Evolutionary conservation across 2,888 invertebrate genomes (phyloP).

Genomic region (Dyspetes luteomarginatus): DNA sequence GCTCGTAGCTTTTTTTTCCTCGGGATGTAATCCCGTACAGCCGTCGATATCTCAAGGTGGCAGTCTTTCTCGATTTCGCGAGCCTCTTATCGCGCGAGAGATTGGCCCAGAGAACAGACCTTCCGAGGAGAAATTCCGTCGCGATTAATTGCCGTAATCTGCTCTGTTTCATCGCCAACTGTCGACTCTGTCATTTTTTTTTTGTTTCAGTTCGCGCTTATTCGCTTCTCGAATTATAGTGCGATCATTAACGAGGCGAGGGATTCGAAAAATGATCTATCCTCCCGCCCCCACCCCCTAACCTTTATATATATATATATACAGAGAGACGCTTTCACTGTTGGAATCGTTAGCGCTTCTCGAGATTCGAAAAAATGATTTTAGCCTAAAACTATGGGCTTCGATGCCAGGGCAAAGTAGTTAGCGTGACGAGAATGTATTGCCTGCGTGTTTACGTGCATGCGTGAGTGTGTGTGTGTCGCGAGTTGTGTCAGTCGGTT

Average conservation of each 20-base stretch:
- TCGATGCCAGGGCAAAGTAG: conserved; percentile 31
- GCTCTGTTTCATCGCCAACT: conserved; percentile 68
- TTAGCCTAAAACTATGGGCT: conserved; percentile 27
- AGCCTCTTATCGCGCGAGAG: background rate
- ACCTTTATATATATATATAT: background rate
- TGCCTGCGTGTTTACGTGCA: too few species aligned
- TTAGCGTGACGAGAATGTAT: conserved; percentile 27
- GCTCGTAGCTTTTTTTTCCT: conserved; percentile 45
- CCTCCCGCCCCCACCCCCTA: background rate
- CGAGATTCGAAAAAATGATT: conserved; percentile 44
- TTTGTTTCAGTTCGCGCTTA: conserved; percentile 5
- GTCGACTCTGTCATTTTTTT: conserved; percentile 67
- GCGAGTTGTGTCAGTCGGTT: conserved; percentile 36
- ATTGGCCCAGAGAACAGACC: conserved; percentile 9
- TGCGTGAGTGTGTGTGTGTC: background rate
- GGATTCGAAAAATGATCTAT: conserved; percentile 26
- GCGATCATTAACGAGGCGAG: conserved; percentile 17
- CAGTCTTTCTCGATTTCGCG: conserved; percentile 50
- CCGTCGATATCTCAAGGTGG: conserved; percentile 61
- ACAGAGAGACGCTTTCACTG: background rate
- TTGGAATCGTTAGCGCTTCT: conserved; percentile 21
- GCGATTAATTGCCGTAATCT: conserved; percentile 73
- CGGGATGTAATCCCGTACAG: conserved; percentile 65
- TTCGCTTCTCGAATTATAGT: background rate
- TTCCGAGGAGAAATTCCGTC: conserved; percentile 57